These are phyloP conservation scores for Drosophila neocordata DNA, from an alignment of 1,140 invertebrate genomes.

Conservation along the genomic window DNA sequence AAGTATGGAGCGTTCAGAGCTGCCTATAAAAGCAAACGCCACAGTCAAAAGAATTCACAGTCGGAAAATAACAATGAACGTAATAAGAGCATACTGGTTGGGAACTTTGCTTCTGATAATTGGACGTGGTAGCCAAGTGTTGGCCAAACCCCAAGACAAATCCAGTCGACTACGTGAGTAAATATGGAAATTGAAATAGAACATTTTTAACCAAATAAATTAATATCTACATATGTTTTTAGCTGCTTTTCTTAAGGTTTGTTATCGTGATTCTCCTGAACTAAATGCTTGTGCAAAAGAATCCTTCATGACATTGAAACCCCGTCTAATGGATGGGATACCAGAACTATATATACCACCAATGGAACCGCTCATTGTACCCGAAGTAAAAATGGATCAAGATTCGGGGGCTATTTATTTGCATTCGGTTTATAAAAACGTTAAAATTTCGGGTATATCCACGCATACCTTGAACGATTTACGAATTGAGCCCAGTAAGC, in stretches of 20 bases:
- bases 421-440: slow-evolving; percentile 70
- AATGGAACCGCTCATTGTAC: slow-evolving; percentile 85
- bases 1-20: slow-evolving; percentile 48
- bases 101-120: slow-evolving; percentile 35
- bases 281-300: slow-evolving; percentile 85
- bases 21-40: slow-evolving; percentile 58
- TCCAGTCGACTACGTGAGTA: slow-evolving; percentile 56
- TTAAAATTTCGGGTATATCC: slow-evolving; percentile 68
- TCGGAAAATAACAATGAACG: slow-evolving; percentile 1
- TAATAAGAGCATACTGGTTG: slow-evolving; percentile 34
- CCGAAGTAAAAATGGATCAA: slow-evolving; percentile 83
- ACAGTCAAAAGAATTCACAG: slow-evolving; percentile 34
- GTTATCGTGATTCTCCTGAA: slow-evolving; percentile 85
- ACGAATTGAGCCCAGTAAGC: slow-evolving; percentile 84
- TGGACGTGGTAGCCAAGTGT: slow-evolving; percentile 5
- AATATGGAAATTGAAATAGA: background rate
- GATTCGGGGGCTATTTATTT: slow-evolving; percentile 75
- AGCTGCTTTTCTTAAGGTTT: slow-evolving; percentile 87
- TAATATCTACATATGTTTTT: slow-evolving; percentile 39
- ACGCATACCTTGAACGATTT: slow-evolving; percentile 64
- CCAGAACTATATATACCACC: slow-evolving; percentile 86
- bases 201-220: background rate
- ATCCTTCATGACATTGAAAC: slow-evolving; percentile 84
- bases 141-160: slow-evolving; percentile 16
- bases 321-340: slow-evolving; percentile 85